Conservation (phyloP, 2,888 invertebrate genomes). For the Euzophera pinguis region DNA sequence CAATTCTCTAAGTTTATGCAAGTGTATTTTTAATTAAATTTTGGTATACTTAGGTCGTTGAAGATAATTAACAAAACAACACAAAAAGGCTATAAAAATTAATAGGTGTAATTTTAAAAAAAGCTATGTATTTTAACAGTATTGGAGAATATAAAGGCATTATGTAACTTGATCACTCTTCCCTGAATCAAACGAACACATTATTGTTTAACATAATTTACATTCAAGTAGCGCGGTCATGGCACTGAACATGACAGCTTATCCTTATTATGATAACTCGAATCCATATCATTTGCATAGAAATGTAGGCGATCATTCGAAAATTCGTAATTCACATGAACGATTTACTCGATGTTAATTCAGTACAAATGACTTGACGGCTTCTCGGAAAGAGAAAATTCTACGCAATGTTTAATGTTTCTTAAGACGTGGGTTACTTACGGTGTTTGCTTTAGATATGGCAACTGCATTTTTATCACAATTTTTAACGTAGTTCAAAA, state of each 20-base stretch:
- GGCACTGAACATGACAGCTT: not conserved
- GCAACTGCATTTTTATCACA: too few relatives aligned
- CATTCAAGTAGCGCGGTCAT: not conserved
- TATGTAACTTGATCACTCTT: too few relatives aligned
- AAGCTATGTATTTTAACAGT: too few relatives aligned
- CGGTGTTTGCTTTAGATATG: not conserved
- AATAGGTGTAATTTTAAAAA: too few relatives aligned
- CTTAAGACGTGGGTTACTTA: not conserved
- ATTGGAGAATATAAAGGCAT: too few relatives aligned
- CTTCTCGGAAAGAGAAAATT: slow-evolving; percentile 10
- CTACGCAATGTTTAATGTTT: slow-evolving; percentile 11
- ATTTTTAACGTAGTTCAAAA: too few relatives aligned
- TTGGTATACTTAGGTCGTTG: too few relatives aligned
- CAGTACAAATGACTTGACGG: slow-evolving; percentile 1
- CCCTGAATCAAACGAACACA: too few relatives aligned
- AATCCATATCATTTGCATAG: slow-evolving; percentile 4
- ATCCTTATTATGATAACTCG: slow-evolving; percentile 4
- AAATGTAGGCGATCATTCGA: not conserved
- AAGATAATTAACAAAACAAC: too few relatives aligned
- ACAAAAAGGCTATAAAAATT: too few relatives aligned
- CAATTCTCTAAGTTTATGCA: too few relatives aligned
- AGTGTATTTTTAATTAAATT: too few relatives aligned
- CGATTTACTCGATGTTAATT: slow-evolving; percentile 6
- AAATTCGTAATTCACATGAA: slow-evolving; percentile 2
- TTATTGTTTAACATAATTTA: not conserved